A percentile compares a stretch with the other conserved stretches of the same genome.
Evolutionary conservation across 1,140 invertebrate species (phyloP).

Genomic region (Bombus sibiricus): DNA sequence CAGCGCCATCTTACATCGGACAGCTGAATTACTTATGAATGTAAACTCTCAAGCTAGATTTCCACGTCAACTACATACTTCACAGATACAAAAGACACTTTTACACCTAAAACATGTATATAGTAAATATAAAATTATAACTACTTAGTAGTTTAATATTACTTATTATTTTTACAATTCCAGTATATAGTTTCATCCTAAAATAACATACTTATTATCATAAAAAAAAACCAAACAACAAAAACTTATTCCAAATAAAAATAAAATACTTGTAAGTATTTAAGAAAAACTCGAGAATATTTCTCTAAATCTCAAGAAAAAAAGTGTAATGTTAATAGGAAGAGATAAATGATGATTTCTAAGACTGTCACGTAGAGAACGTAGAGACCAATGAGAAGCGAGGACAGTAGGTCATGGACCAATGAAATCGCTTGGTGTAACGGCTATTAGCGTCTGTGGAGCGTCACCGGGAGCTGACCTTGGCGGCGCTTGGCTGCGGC

Average conservation of each 20-base stretch:
- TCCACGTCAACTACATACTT: slow-evolving; percentile 14
- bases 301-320: not conserved
- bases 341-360: slow-evolving; percentile 19
- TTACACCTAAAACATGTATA: not conserved
- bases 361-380: not conserved
- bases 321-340: not conserved
- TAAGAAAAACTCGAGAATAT: not conserved
- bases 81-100: not conserved
- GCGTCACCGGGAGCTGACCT: slow-evolving; percentile 55
- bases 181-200: not conserved
- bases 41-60: slow-evolving; percentile 16
- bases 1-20: slow-evolving; percentile 35
- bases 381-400: not conserved
- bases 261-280: not conserved
- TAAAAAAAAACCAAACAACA: not conserved
- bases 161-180: not conserved
- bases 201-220: no score
- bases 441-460: slow-evolving; percentile 14
- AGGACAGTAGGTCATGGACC: slow-evolving; percentile 5
- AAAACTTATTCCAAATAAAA: not conserved
- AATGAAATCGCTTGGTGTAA: slow-evolving; percentile 28
- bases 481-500: slow-evolving; percentile 59
- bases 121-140: not conserved
- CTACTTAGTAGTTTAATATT: not conserved
- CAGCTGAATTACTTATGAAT: slow-evolving; percentile 7